A percentile compares a stretch with the other conserved stretches of the same genome.
Conservation (phyloP, 2,113 vertebrate genomes). For the Scomber scombrus region DNA sequence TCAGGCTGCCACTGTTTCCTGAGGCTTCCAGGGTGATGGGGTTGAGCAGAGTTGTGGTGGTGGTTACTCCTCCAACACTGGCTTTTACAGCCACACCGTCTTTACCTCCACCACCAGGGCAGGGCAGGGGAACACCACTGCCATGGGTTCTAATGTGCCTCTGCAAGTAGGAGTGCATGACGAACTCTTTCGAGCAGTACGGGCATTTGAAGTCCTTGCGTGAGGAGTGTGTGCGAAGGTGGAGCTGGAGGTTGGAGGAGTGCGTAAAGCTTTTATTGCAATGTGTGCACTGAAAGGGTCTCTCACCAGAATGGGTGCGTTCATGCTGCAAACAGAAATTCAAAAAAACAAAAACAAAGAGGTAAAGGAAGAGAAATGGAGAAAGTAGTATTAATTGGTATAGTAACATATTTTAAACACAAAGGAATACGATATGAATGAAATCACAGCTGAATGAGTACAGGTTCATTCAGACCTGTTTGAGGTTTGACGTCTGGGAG, state of each 20-base stretch:
- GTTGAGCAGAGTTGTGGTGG: constrained; percentile 77
- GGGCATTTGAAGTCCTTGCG: constrained; percentile 90
- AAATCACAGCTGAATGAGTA: neutral
- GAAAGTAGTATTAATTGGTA: neutral
- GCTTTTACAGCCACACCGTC: constrained; percentile 75
- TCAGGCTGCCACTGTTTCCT: constrained; percentile 85
- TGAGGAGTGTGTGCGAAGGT: constrained; percentile 90
- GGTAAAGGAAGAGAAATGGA: neutral
- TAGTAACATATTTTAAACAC: too few species aligned
- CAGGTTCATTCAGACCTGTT: constrained; percentile 75
- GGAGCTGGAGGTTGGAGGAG: constrained; percentile 92
- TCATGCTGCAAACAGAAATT: constrained; percentile 85
- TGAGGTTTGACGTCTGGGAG: constrained; percentile 92
- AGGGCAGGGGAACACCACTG: constrained; percentile 48
- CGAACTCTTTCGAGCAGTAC: constrained; percentile 90
- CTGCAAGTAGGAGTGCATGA: constrained; percentile 94
- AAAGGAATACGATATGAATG: neutral
- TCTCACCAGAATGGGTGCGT: constrained; percentile 92
- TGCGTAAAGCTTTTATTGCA: constrained; percentile 91
- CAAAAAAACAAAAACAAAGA: neutral
- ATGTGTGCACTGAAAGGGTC: constrained; percentile 87
- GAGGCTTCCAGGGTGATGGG: constrained; percentile 85
- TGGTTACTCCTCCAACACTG: constrained; percentile 72
- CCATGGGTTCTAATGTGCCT: constrained; percentile 87
- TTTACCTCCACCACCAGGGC: constrained; percentile 61